Percentiles rank a stretch among this genome's conserved stretches.
phyloP scores from a whole-genome alignment of 2,888 invertebrate species.

The Drosophila koepferae region DNA sequence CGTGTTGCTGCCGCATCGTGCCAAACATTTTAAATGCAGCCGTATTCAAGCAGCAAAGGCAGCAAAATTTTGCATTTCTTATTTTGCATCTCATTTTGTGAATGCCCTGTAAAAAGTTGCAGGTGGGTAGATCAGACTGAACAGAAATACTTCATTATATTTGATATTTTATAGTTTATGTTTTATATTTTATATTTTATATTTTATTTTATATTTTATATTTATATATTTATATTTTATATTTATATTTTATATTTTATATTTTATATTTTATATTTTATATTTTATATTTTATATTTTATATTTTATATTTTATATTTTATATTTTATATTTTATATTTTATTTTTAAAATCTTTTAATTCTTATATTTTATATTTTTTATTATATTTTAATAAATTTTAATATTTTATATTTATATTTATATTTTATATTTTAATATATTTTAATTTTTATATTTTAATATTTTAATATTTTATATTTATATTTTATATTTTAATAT shows the following conservation, averaged over 20 bases:
- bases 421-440: too few species aligned
- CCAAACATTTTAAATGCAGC: slow-evolving; percentile 33
- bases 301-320: neutral
- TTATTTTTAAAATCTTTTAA: neutral
- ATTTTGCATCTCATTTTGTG: neutral
- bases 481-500: too few species aligned
- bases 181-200: neutral
- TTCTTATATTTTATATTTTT: neutral
- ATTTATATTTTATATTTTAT: slow-evolving; percentile 1
- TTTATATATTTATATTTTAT: slow-evolving; percentile 1
- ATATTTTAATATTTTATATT: too few species aligned
- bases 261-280: neutral
- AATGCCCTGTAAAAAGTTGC: neutral
- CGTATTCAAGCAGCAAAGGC: neutral
- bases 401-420: neutral
- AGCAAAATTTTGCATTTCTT: neutral
- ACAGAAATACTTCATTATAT: neutral
- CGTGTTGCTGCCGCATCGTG: slow-evolving; percentile 23
- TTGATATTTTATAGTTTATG: neutral
- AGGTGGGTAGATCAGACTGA: neutral
- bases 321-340: neutral
- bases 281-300: neutral
- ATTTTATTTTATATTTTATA: neutral
- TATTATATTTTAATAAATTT: neutral
- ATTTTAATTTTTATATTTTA: too few species aligned